phyloP scores from a whole-genome alignment of 2,797 vertebrate genomes.

The Meriones psammophilus region DNA sequence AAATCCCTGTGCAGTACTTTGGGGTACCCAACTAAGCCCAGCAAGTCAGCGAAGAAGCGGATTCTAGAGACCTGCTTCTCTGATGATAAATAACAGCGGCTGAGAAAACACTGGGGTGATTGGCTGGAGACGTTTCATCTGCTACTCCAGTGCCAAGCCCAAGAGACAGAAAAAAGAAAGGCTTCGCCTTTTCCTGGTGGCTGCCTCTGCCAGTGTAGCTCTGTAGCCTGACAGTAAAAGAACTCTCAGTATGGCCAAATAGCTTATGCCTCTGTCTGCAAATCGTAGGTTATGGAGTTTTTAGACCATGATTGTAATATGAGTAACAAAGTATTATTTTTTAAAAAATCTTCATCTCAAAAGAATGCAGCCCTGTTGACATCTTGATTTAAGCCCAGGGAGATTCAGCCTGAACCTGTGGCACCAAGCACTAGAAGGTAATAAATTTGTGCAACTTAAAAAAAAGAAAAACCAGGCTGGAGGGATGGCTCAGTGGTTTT shows the following conservation, averaged over 20 bases:
- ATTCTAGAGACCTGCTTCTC: not conserved
- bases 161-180: not conserved
- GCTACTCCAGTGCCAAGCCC: not conserved
- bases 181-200: not conserved
- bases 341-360: not conserved
- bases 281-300: not conserved
- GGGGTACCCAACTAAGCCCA: not conserved
- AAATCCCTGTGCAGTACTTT: not conserved
- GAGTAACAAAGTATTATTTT: conserved; percentile 14
- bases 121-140: not conserved
- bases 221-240: not conserved
- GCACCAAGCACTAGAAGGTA: not conserved
- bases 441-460: not conserved
- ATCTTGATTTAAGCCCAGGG: not conserved
- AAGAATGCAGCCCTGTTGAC: not conserved
- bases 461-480: not conserved
- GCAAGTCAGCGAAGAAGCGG: not conserved
- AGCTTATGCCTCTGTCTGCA: not conserved
- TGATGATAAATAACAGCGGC: not conserved
- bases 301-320: not conserved
- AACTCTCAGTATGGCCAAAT: not conserved
- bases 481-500: too few relatives aligned
- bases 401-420: not conserved
- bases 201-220: not conserved
- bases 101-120: not conserved